phyloP scores from a whole-genome alignment of 2,797 vertebrate genomes.

The Liasis olivaceus region DNA sequence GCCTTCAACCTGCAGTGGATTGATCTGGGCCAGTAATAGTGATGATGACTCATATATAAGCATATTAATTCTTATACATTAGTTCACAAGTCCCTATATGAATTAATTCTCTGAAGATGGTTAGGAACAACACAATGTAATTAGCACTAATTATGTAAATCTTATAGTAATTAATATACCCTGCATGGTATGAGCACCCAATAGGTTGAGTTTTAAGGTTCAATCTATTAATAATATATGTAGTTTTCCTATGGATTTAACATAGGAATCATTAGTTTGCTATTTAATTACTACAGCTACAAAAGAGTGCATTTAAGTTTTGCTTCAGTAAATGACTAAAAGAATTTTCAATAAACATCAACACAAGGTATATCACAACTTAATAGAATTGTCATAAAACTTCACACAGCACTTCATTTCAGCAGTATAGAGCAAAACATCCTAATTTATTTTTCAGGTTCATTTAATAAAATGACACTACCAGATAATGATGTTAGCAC shows the following conservation, averaged over 20 bases:
- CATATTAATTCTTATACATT: too few relatives aligned
- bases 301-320: not conserved
- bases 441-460: slow-evolving; percentile 11
- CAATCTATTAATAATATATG: not conserved
- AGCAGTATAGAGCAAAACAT: slow-evolving; percentile 22
- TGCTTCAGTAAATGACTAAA: not conserved
- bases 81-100: not conserved
- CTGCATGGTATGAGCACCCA: not conserved
- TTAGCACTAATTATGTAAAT: not conserved
- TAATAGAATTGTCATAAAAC: not conserved
- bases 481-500: slow-evolving; percentile 34
- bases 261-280: not conserved
- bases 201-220: not conserved
- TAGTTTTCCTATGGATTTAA: not conserved
- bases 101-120: not conserved
- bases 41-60: too few relatives aligned
- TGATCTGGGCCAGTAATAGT: too few relatives aligned
- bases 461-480: slow-evolving; percentile 30
- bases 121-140: not conserved
- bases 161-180: not conserved
- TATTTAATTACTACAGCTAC: not conserved
- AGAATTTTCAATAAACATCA: not conserved
- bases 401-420: slow-evolving; percentile 23
- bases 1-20: too few relatives aligned
- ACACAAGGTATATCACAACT: not conserved